Conservation (phyloP, 1,140 invertebrate genomes). For the Scaptomyza hsui region DNA sequence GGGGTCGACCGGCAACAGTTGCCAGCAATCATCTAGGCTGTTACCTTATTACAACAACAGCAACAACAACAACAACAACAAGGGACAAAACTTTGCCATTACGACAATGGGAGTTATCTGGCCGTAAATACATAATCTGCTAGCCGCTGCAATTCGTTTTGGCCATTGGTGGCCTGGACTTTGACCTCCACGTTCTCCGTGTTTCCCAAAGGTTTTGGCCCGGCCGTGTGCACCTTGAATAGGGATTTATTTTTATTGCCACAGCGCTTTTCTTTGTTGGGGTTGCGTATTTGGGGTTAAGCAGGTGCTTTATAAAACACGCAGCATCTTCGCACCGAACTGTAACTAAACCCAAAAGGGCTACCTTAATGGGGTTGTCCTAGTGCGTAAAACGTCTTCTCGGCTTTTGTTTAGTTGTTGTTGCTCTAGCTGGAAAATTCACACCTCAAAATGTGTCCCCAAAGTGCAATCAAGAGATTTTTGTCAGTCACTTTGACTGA, state of each 20-base stretch:
- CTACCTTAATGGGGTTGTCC: slow-evolving; percentile 50
- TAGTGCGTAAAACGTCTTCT: slow-evolving; percentile 24
- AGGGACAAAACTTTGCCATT: slow-evolving; percentile 61
- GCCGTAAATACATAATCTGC: slow-evolving; percentile 81
- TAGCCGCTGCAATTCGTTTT: slow-evolving; percentile 38
- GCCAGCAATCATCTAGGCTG: slow-evolving; percentile 77
- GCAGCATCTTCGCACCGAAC: slow-evolving; percentile 43
- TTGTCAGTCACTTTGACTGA: slow-evolving; percentile 48
- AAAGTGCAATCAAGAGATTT: slow-evolving; percentile 72
- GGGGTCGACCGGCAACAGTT: slow-evolving; percentile 68
- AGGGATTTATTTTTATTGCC: slow-evolving; percentile 80
- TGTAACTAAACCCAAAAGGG: slow-evolving; percentile 73
- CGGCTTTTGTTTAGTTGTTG: slow-evolving; percentile 10
- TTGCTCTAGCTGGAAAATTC: slow-evolving; percentile 66
- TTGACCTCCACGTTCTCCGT: slow-evolving; percentile 10
- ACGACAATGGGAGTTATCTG: slow-evolving; percentile 74
- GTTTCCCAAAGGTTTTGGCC: slow-evolving; percentile 53
- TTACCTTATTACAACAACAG: slow-evolving; percentile 76
- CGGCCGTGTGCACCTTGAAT: slow-evolving; percentile 63
- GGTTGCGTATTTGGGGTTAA: slow-evolving; percentile 73
- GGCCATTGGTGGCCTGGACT: background rate
- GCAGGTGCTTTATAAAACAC: slow-evolving; percentile 80
- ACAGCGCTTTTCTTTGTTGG: slow-evolving; percentile 25
- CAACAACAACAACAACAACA: slow-evolving; percentile 4
- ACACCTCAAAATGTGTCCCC: slow-evolving; percentile 78